A percentile compares a stretch with the other conserved stretches of the same genome.
Evolutionary conservation across 2,797 vertebrate species (phyloP).

Genomic region (Delichon dasypus): DNA sequence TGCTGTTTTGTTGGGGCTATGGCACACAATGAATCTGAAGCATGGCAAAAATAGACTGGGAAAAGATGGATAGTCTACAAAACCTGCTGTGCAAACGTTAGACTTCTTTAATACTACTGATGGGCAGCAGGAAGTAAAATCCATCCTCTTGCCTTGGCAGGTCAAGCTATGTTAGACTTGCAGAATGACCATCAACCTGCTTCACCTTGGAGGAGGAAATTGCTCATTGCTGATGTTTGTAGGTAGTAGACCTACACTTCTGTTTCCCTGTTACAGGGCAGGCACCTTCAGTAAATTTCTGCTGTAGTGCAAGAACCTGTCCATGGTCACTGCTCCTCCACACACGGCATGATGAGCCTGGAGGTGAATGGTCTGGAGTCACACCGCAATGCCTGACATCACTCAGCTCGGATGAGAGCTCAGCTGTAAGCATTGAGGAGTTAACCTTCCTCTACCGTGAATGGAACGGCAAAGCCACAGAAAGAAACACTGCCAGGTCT

Average conservation of each 20-base stretch:
- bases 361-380: not conserved
- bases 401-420: not conserved
- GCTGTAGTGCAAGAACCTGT: not conserved
- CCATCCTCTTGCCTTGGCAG: not conserved
- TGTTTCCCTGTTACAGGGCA: not conserved
- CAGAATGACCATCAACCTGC: not conserved
- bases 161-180: not conserved
- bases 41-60: not conserved
- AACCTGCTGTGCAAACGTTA: not conserved
- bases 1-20: not conserved
- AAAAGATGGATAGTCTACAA: not conserved
- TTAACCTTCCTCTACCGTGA: not conserved
- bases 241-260: not conserved
- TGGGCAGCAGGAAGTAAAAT: not conserved
- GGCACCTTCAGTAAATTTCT: not conserved
- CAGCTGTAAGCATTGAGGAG: not conserved
- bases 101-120: not conserved
- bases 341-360: rapidly evolving
- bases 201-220: not conserved
- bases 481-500: not conserved
- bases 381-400: not conserved
- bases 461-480: not conserved
- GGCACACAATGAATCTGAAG: not conserved
- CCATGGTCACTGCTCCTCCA: not conserved
- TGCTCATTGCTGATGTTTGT: not conserved